These are phyloP conservation scores for Osmerus mordax DNA, from an alignment of 2,113 vertebrate species.

Conservation along the genomic window DNA sequence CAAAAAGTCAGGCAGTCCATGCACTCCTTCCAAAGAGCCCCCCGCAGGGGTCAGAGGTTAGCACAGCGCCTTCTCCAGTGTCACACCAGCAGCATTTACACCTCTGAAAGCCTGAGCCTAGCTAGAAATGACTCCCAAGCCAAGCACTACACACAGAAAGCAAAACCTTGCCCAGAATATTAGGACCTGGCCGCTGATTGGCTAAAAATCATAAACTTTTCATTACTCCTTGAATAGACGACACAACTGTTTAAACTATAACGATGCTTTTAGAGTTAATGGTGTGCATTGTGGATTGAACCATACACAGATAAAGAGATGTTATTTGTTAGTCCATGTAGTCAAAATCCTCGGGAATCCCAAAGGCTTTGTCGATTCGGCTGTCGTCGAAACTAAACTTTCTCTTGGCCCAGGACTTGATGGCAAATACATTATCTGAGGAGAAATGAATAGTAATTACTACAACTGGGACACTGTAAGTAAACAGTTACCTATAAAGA, in stretches of 20 bases:
- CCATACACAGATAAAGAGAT: background rate
- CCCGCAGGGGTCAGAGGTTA: slow-evolving; percentile 30
- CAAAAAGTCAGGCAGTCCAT: slow-evolving; percentile 40
- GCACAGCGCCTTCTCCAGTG: slow-evolving; percentile 55
- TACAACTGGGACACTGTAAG: background rate
- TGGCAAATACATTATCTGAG: slow-evolving; percentile 93
- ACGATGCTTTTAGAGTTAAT: no score
- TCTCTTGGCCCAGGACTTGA: slow-evolving; percentile 97
- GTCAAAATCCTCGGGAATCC: slow-evolving; percentile 97
- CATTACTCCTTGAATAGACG: no score
- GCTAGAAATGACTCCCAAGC: background rate
- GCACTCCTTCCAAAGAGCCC: background rate
- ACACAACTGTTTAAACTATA: no score
- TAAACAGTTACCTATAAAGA: no score
- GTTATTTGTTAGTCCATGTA: slow-evolving; percentile 80
- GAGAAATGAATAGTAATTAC: slow-evolving; percentile 41
- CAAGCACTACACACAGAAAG: background rate
- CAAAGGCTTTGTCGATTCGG: slow-evolving; percentile 91
- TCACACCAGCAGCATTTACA: slow-evolving; percentile 34
- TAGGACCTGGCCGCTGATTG: no score
- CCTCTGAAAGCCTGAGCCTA: background rate
- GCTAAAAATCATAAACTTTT: no score
- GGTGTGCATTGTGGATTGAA: no score
- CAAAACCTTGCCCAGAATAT: background rate
- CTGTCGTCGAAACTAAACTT: slow-evolving; percentile 92